Base-by-base conservation (phyloP, 2,113 vertebrate genomes). In the Nanorana parkeri region DNA sequence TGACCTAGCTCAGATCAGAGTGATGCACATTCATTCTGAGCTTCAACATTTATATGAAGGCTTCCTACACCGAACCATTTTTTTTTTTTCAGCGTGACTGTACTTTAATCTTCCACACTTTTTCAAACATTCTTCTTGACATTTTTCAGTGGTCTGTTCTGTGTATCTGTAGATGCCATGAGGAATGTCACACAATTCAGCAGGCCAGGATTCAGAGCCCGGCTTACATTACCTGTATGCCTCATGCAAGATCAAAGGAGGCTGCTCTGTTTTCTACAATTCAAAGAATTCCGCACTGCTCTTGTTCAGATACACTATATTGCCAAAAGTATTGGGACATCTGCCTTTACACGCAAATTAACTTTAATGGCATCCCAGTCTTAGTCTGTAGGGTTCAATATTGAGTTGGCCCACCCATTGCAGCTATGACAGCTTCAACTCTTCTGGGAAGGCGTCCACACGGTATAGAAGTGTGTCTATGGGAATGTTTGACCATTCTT, bases 211-310 rank as follows among this genome's bases (percentile, higher is more conserved):
- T 15, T n/a, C 19, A 60, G 21, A 26, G 28, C 21, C 36, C 10
- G 21, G 71, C 71, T 74, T 74, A 74, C 71, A 74, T 74, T 58
- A 74, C 71, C 54, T 60, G 28, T 41, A 60, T 41, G n/a, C 23
- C 28, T 36, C 55, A 60, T 23, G 28, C 11, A 4, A 61, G 55
- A 75, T 75, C 72, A 75, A 75, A 75, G 72, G 17, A 8, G 29
- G 20, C 21, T 21, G 13, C 17, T 60, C 72, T 74, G 55, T 41
- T 75, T 75, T 28, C 15, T 41, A 23, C 32, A 75, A 75, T 60
- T 75, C 72, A 61, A 60, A 75, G 72, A 61, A 75, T 56, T 73
- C 5, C 0, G 32, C 32, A 21, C 13, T 0, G 24, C 55, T 54
- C 26, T 55, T 1, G 17, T 5, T 28, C 24, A 61, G 72, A 75